These are phyloP conservation scores for Hypocryptadius cinnamomeus DNA, from an alignment of 2,113 vertebrate species.

Conservation along the genomic window DNA sequence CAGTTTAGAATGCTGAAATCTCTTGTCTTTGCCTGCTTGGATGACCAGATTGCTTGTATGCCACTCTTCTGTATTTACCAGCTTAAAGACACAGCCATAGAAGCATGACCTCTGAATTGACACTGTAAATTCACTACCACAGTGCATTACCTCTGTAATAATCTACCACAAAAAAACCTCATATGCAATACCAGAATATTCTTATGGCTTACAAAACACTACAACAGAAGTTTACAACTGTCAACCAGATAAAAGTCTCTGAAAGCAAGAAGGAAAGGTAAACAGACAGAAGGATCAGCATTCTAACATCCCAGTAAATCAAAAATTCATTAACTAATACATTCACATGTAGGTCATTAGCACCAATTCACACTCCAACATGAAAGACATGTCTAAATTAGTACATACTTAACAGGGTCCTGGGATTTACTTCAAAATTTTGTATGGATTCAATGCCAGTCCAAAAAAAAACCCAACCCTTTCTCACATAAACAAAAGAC, in stretches of 20 bases:
- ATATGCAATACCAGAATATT: background rate
- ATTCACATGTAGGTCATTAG: background rate
- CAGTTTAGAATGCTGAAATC: background rate
- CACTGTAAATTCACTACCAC: background rate
- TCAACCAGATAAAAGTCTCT: background rate
- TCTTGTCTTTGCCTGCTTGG: background rate
- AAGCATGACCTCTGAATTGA: background rate
- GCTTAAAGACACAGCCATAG: background rate
- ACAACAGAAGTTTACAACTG: background rate
- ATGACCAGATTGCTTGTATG: background rate
- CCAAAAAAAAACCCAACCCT: background rate
- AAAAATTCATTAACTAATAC: background rate
- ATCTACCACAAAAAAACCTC: background rate
- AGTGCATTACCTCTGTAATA: background rate
- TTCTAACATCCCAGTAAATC: background rate
- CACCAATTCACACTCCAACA: background rate
- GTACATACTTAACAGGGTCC: background rate
- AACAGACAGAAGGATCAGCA: background rate
- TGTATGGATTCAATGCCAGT: background rate
- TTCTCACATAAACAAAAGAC: background rate
- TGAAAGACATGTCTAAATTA: background rate
- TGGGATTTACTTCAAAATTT: background rate
- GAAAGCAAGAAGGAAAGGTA: background rate
- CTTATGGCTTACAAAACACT: background rate
- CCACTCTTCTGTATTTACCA: background rate